phyloP scores from a whole-genome alignment of 2,888 invertebrate species.

The Drosophila robusta region DNA sequence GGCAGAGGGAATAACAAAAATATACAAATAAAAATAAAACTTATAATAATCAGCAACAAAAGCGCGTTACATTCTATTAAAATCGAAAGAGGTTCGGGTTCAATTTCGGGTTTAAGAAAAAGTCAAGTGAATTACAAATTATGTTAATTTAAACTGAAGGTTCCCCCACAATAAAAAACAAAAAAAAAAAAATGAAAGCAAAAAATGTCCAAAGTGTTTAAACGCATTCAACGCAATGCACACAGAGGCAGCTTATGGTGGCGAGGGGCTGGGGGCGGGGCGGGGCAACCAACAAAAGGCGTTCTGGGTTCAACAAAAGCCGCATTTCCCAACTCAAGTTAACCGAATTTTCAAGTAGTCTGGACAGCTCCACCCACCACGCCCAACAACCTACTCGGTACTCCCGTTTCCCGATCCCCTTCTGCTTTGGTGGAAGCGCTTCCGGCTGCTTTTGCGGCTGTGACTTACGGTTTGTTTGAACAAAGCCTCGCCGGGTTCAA shows the following conservation, averaged over 20 bases:
- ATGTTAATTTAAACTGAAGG: constrained; percentile 77
- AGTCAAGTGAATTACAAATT: constrained; percentile 67
- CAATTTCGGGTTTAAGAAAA: constrained; percentile 26
- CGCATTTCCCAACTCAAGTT: constrained; percentile 34
- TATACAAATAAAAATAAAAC: constrained; percentile 52
- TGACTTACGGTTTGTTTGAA: constrained; percentile 71
- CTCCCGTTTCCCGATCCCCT: neutral
- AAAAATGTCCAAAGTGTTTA: constrained; percentile 59
- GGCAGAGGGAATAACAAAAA: constrained; percentile 39
- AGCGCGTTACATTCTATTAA: constrained; percentile 71
- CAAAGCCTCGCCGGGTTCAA: constrained; percentile 50
- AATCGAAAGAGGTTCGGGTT: constrained; percentile 58
- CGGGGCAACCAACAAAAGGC: constrained; percentile 18
- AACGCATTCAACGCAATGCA: constrained; percentile 57
- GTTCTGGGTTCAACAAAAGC: constrained; percentile 38
- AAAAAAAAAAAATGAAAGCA: constrained; percentile 3
- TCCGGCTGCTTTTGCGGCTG: constrained; percentile 57
- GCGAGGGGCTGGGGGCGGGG: neutral
- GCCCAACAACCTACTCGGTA: too few relatives aligned
- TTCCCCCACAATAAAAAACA: neutral
- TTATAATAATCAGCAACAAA: constrained; percentile 79
- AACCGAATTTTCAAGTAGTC: constrained; percentile 66
- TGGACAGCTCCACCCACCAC: constrained; percentile 9
- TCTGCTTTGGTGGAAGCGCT: constrained; percentile 19
- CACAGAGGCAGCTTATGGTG: constrained; percentile 15